A percentile compares a stretch with the other conserved stretches of the same genome.
Conservation (phyloP, 2,888 invertebrate species). For the Trichopoda pennipes region DNA sequence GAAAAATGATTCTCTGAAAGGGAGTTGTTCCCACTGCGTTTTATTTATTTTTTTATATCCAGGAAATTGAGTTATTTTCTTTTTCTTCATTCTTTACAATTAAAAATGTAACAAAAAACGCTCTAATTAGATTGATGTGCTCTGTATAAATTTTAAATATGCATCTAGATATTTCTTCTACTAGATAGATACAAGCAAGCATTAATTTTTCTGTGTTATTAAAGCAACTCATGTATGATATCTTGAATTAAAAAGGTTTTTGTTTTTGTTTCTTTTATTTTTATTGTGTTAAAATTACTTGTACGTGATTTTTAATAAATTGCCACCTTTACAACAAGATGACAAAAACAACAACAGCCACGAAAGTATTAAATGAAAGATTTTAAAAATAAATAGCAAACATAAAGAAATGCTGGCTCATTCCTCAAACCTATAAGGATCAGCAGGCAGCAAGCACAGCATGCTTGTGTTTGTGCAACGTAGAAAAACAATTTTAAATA, state of each 20-base stretch:
- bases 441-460: slow-evolving; percentile 19
- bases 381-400: slow-evolving; percentile 48
- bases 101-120: slow-evolving; percentile 59
- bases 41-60: too few species aligned
- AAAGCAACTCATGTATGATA: slow-evolving; percentile 20
- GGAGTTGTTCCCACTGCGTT: too few species aligned
- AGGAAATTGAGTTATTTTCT: background rate
- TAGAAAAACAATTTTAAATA: slow-evolving; percentile 1
- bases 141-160: slow-evolving; percentile 38
- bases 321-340: slow-evolving; percentile 60
- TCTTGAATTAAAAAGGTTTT: slow-evolving; percentile 13
- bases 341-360: slow-evolving; percentile 48
- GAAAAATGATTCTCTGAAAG: too few species aligned
- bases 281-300: slow-evolving; percentile 61
- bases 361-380: slow-evolving; percentile 12
- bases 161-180: background rate
- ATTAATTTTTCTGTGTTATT: background rate
- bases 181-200: background rate
- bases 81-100: slow-evolving; percentile 5
- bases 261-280: slow-evolving; percentile 19
- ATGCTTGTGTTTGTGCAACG: slow-evolving; percentile 3
- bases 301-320: slow-evolving; percentile 67
- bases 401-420: slow-evolving; percentile 12
- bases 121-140: slow-evolving; percentile 50
- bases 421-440: slow-evolving; percentile 40